Conservation (phyloP, 92 coral and sea anemone genomes). For the Zoanthus sansibaricus region DNA sequence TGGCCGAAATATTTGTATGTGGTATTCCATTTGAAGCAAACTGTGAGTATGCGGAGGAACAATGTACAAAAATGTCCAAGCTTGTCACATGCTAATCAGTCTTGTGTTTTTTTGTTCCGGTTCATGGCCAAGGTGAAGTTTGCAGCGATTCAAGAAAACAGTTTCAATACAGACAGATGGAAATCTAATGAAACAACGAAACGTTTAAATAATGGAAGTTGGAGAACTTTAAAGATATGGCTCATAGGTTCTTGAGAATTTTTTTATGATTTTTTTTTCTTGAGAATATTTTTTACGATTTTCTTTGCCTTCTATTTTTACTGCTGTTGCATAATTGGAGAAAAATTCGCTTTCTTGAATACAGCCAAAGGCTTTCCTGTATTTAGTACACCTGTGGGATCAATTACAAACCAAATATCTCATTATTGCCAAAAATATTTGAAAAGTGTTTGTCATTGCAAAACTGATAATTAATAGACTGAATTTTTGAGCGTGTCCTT, state of each 20-base stretch:
- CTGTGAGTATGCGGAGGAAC: not conserved
- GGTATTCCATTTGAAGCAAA: slow-evolving; percentile 20
- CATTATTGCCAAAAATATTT: not conserved
- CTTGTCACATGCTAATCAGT: not conserved
- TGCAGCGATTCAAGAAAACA: not conserved
- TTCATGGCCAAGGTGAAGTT: slow-evolving; percentile 27
- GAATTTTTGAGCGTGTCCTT: not conserved
- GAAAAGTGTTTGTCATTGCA: not conserved
- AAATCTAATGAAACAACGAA: not conserved
- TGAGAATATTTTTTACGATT: no score
- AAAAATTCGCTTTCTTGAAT: not conserved
- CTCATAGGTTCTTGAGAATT: no score
- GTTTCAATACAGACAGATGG: not conserved
- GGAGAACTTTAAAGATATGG: no score
- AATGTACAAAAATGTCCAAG: not conserved
- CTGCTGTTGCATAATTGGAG: not conserved
- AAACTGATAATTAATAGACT: not conserved
- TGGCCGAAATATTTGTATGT: slow-evolving; percentile 21
- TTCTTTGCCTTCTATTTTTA: not conserved
- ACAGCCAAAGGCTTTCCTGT: not conserved
- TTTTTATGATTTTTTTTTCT: no score
- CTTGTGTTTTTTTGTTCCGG: slow-evolving; percentile 5
- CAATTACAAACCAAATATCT: not conserved
- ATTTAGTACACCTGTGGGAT: not conserved
- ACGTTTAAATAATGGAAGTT: no score